phyloP scores from a whole-genome alignment of 2,797 vertebrate genomes.

The Enteromius mattozi region DNA sequence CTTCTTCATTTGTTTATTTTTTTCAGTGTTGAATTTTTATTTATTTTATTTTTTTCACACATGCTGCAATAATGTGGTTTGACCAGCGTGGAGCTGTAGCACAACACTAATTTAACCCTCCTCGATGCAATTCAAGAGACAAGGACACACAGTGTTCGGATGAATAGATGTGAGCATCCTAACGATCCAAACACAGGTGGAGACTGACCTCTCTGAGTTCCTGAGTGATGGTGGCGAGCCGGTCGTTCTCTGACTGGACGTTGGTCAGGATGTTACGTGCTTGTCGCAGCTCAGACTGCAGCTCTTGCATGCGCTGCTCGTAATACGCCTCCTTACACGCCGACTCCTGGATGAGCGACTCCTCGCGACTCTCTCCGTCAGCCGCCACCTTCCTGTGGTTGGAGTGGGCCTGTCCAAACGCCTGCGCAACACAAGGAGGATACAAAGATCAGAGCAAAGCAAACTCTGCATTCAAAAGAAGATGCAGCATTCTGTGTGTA shows the following conservation, averaged over 20 bases:
- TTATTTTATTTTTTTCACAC: too few species aligned
- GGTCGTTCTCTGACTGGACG: conserved; percentile 90
- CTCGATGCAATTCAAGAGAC: too few species aligned
- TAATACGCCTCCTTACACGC: conserved; percentile 96
- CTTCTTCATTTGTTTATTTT: too few species aligned
- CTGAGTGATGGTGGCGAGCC: conserved; percentile 84
- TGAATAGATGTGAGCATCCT: neutral
- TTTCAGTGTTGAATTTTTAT: too few species aligned
- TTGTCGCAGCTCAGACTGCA: conserved; percentile 92
- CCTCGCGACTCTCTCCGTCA: conserved; percentile 96
- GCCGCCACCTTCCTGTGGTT: conserved; percentile 97
- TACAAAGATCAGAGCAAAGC: neutral
- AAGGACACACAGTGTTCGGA: too few species aligned
- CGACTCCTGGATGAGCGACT: conserved; percentile 94
- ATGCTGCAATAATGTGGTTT: too few species aligned
- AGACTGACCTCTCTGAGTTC: conserved; percentile 90
- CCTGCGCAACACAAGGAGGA: conserved; percentile 74
- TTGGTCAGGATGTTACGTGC: conserved; percentile 85
- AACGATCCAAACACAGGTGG: neutral
- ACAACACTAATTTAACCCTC: too few species aligned
- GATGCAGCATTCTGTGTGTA: too few species aligned
- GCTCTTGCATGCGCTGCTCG: conserved; percentile 91
- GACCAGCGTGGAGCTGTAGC: too few species aligned
- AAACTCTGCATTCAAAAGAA: neutral
- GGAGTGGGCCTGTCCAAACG: conserved; percentile 93